Percentiles rank a stretch among this genome's conserved stretches.
phyloP scores from a whole-genome alignment of 2,113 vertebrate species.

The Ailuropoda melanoleuca region DNA sequence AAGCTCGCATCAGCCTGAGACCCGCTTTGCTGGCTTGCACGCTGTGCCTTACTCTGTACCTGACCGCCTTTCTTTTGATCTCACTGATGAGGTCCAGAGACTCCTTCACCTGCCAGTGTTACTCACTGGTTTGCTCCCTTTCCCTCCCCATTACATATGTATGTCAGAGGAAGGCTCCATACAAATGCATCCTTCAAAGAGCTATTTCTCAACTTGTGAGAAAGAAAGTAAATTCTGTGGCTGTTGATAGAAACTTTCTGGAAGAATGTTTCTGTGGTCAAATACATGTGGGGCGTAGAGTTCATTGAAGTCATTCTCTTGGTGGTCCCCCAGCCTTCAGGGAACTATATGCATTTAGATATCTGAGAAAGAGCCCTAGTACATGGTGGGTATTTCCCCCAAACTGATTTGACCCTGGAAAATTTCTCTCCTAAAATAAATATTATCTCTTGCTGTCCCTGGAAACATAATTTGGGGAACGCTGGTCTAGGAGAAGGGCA shows the following conservation, averaged over 20 bases:
- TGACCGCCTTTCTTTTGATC: background rate
- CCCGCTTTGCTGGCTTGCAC: background rate
- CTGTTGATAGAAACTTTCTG: background rate
- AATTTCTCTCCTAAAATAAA: background rate
- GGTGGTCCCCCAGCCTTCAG: background rate
- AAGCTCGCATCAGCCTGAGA: background rate
- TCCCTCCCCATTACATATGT: background rate
- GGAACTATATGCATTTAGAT: background rate
- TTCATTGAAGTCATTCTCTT: background rate
- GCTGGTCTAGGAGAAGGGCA: background rate
- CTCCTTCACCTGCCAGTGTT: background rate
- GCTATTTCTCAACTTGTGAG: background rate
- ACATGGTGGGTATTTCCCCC: background rate
- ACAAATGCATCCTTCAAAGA: background rate
- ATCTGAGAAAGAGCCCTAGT: background rate
- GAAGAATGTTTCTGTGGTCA: background rate
- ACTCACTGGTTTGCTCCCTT: background rate
- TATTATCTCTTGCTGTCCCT: background rate
- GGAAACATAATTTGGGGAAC: background rate
- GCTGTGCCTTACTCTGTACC: fast-evolving
- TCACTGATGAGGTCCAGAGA: background rate
- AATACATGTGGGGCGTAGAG: background rate
- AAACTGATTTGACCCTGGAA: background rate
- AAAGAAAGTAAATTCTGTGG: background rate
- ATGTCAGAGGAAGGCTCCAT: background rate